phyloP scores from a whole-genome alignment of 1,140 invertebrate species.

The Hycleus cichorii region DNA sequence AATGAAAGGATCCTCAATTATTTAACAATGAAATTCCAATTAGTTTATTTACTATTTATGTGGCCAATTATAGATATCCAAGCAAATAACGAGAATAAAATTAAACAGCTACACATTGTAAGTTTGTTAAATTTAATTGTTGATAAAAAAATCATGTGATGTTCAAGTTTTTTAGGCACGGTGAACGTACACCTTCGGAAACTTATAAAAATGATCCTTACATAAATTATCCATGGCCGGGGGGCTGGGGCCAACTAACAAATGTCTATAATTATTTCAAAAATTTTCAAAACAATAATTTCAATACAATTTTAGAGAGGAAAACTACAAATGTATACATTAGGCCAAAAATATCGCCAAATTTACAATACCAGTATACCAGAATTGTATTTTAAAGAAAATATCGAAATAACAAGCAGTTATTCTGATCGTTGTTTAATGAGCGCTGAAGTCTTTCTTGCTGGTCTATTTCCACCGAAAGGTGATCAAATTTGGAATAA shows the following conservation, averaged over 20 bases:
- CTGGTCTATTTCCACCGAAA: slow-evolving; percentile 72
- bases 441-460: slow-evolving; percentile 74
- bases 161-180: slow-evolving; percentile 63
- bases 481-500: slow-evolving; percentile 63
- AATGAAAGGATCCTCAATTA: no score
- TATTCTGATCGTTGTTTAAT: slow-evolving; percentile 76
- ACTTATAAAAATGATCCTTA: slow-evolving; percentile 66
- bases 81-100: no score
- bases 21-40: no score
- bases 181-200: slow-evolving; percentile 60
- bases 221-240: slow-evolving; percentile 58
- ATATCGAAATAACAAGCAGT: slow-evolving; percentile 69
- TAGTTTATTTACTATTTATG: no score
- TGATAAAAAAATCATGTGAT: background rate
- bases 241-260: slow-evolving; percentile 62
- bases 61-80: no score
- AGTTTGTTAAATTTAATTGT: background rate
- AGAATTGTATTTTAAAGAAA: slow-evolving; percentile 52
- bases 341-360: slow-evolving; percentile 65
- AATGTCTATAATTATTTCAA: slow-evolving; percentile 46
- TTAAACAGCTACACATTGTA: slow-evolving; percentile 24
- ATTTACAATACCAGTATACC: slow-evolving; percentile 62
- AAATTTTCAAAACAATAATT: background rate
- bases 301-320: slow-evolving; percentile 54
- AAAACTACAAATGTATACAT: slow-evolving; percentile 63